These are phyloP conservation scores for Struthio camelus DNA, from an alignment of 2,113 vertebrate species.

Conservation along the genomic window DNA sequence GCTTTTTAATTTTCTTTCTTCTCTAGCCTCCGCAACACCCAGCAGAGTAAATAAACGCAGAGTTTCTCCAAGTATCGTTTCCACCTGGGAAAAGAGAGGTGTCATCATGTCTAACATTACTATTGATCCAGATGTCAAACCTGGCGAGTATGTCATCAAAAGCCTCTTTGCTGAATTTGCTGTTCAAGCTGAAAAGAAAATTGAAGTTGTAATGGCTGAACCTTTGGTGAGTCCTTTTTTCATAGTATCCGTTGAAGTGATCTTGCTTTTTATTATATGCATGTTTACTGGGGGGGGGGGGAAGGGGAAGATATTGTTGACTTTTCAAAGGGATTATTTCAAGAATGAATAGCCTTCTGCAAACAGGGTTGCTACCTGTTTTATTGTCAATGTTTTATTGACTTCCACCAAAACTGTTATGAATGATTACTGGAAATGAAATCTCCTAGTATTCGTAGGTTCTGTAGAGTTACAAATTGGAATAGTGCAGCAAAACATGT, in stretches of 20 bases:
- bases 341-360: neutral
- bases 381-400: neutral
- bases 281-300: neutral
- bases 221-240: constrained; percentile 89
- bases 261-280: neutral
- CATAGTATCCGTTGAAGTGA: neutral
- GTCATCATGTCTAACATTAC: constrained; percentile 97
- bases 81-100: constrained; percentile 79
- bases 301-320: neutral
- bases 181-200: constrained; percentile 99
- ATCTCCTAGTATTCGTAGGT: neutral
- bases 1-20: neutral
- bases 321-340: neutral
- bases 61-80: constrained; percentile 75
- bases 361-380: neutral
- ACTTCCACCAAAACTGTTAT: neutral
- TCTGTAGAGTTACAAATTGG: neutral
- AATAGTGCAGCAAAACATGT: neutral
- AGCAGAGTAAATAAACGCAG: constrained; percentile 84
- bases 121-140: constrained; percentile 98
- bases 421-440: constrained; percentile 8
- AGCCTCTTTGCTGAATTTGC: constrained; percentile 98
- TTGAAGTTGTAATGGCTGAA: constrained; percentile 99
- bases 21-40: constrained; percentile 87
- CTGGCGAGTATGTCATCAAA: constrained; percentile 99